A percentile compares a stretch with the other conserved stretches of the same genome.
phyloP scores from a whole-genome alignment of 2,797 vertebrate genomes.

The Lemur catta region DNA sequence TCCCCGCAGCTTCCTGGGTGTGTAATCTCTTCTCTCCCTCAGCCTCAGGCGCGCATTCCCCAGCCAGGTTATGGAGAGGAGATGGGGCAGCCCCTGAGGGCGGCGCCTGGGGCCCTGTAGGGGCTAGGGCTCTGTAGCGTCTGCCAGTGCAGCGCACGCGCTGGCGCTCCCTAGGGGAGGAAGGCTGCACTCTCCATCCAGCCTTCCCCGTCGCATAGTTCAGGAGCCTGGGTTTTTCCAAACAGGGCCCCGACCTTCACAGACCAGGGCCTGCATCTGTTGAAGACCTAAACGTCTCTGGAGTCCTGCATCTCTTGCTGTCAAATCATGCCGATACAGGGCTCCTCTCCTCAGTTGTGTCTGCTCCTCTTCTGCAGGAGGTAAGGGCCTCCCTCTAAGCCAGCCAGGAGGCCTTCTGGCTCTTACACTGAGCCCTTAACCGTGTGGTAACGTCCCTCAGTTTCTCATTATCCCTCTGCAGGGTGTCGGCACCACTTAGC shows the following conservation, averaged over 20 bases:
- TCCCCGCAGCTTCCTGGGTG: not conserved
- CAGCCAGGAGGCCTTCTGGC: not conserved
- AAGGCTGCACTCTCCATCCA: not conserved
- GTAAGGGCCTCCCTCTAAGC: not conserved
- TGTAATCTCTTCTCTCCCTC: not conserved
- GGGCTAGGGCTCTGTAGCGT: not conserved
- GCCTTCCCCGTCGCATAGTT: too few species aligned
- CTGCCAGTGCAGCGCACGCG: not conserved
- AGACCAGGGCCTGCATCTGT: not conserved
- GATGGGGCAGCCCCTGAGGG: not conserved
- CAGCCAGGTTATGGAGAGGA: not conserved
- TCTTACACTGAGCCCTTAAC: not conserved
- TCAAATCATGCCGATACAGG: not conserved
- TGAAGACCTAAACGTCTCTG: not conserved
- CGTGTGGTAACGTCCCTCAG: not conserved
- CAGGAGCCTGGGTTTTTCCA: not conserved
- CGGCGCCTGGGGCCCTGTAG: not conserved
- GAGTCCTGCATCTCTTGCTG: not conserved
- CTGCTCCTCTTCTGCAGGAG: not conserved
- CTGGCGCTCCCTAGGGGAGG: not conserved
- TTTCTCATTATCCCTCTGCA: not conserved
- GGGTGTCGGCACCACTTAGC: not conserved
- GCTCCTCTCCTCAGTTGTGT: not conserved
- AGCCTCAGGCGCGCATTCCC: not conserved
- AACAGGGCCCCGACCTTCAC: not conserved